Evolutionary conservation across 2,113 vertebrate species (phyloP).

Genomic region (Mobula birostris): DNA sequence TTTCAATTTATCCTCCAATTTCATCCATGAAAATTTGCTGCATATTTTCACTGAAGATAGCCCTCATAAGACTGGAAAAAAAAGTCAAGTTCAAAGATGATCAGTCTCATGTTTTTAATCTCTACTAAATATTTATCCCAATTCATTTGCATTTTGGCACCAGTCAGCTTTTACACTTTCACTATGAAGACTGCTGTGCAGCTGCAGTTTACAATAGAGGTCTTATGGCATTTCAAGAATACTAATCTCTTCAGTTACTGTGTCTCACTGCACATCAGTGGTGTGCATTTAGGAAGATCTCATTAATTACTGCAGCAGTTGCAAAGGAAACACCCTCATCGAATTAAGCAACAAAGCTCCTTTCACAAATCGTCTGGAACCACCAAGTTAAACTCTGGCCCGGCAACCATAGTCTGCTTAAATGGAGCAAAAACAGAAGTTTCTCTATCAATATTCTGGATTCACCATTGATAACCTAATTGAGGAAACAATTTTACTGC

Average conservation of each 20-base stretch:
- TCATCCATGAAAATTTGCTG: background rate
- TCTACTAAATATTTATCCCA: background rate
- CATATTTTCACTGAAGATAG: background rate
- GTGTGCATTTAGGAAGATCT: constrained; percentile 20
- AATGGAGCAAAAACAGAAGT: constrained; percentile 13
- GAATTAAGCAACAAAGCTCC: constrained; percentile 12
- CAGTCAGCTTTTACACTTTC: background rate
- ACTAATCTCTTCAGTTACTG: background rate
- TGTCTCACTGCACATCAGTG: constrained; percentile 26
- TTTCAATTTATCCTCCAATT: constrained; percentile 24
- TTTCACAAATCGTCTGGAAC: constrained; percentile 16
- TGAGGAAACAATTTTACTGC: constrained; percentile 28
- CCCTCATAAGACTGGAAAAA: constrained; percentile 12
- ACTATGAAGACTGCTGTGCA: background rate
- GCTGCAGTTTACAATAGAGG: constrained; percentile 25
- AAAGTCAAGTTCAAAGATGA: constrained; percentile 10
- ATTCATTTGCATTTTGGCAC: background rate
- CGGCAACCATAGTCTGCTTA: background rate
- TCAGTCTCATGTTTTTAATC: constrained; percentile 21
- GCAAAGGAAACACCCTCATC: constrained; percentile 21
- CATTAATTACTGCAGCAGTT: constrained; percentile 26
- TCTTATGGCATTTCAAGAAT: constrained; percentile 31
- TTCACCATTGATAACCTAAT: constrained; percentile 28
- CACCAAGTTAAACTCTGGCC: background rate
- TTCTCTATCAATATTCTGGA: constrained; percentile 27